These are phyloP conservation scores for Saccopteryx leptura DNA, from an alignment of 2,113 vertebrate genomes.

Conservation along the genomic window DNA sequence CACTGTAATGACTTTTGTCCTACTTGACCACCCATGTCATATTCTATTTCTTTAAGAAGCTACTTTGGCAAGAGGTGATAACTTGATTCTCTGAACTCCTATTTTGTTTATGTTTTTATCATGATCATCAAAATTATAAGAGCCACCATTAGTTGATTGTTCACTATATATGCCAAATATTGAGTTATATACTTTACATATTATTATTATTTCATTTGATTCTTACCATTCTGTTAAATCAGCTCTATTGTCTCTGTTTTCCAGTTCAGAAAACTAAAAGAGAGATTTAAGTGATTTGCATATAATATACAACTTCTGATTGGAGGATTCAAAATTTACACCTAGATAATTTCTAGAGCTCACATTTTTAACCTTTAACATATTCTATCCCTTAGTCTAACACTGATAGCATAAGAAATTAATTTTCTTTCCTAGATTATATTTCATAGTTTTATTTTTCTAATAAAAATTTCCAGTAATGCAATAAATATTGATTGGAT, in stretches of 20 bases:
- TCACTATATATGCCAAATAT: neutral
- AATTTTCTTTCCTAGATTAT: slow-evolving; percentile 37
- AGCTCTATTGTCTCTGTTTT: neutral
- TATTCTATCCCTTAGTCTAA: neutral
- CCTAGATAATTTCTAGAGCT: neutral
- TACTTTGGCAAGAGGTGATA: neutral
- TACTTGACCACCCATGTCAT: neutral
- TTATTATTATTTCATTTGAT: neutral
- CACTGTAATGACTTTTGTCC: neutral
- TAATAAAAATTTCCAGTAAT: neutral
- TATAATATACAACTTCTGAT: neutral
- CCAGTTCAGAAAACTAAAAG: neutral
- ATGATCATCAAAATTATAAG: neutral
- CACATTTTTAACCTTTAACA: neutral
- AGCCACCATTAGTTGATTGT: neutral
- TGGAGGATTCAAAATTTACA: neutral
- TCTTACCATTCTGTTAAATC: neutral
- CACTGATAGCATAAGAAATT: neutral
- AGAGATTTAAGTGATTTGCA: neutral
- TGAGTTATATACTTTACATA: neutral
- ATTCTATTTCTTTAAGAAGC: slow-evolving; percentile 32
- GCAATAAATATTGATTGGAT: neutral
- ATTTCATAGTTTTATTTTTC: neutral
- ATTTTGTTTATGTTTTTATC: slow-evolving; percentile 23
- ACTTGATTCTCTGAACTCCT: neutral